Conservation (phyloP, 2,797 vertebrate species). For the Scolopax bukidnonensis region DNA sequence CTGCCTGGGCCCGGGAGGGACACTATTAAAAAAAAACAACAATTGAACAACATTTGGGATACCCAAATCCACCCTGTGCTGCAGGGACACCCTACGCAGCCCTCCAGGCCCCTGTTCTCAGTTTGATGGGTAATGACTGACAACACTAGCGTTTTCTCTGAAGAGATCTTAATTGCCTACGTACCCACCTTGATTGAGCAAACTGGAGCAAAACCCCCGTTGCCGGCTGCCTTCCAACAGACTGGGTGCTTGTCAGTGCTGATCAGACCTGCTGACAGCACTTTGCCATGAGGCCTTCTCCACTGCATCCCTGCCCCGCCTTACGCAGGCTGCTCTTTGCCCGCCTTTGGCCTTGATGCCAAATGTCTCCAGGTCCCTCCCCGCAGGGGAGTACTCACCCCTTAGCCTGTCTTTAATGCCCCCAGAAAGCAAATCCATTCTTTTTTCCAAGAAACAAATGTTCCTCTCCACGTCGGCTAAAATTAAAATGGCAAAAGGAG, state of each 20-base stretch:
- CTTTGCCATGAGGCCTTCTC: neutral
- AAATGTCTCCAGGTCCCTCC: neutral
- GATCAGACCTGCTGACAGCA: neutral
- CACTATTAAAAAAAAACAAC: no score
- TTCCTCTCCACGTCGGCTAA: neutral
- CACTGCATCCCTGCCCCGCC: neutral
- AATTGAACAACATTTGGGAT: neutral
- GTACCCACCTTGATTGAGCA: neutral
- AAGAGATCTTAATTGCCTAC: neutral
- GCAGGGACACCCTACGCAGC: neutral
- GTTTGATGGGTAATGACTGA: neutral
- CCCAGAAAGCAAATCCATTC: neutral
- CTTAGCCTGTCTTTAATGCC: neutral
- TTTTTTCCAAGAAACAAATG: neutral
- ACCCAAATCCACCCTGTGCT: neutral
- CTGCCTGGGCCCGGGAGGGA: neutral
- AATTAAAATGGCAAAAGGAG: neutral
- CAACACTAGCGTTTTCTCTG: neutral
- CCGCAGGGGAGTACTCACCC: neutral
- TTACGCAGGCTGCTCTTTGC: neutral
- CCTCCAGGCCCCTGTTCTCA: neutral
- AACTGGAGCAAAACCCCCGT: neutral
- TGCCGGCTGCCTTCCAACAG: neutral
- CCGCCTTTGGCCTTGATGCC: neutral
- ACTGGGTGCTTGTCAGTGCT: fast-evolving